Conservation (phyloP, 1,140 invertebrate genomes). For the Eriosoma lanigerum region DNA sequence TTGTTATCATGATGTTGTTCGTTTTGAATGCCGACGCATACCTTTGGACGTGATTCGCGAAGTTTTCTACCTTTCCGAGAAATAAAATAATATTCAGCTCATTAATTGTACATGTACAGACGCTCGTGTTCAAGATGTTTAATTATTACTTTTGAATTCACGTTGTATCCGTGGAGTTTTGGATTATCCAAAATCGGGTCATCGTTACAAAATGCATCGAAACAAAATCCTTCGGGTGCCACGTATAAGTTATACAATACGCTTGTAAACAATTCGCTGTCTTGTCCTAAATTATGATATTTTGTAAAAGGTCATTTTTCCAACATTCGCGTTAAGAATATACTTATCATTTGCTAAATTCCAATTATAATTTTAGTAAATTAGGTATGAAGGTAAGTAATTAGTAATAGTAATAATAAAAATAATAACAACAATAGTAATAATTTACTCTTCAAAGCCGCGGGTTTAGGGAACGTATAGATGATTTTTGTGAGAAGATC, state of each 20-base stretch:
- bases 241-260: conserved; percentile 66
- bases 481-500: too few species aligned
- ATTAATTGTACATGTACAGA: background rate
- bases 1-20: conserved; percentile 68
- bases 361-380: too few species aligned
- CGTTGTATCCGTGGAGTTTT: conserved; percentile 62
- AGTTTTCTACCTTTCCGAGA: conserved; percentile 61
- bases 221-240: conserved; percentile 73
- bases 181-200: conserved; percentile 65
- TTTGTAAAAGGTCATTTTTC: too few species aligned
- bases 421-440: too few species aligned
- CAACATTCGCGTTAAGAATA: too few species aligned
- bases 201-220: conserved; percentile 72
- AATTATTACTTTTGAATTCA: conserved; percentile 57
- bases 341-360: too few species aligned
- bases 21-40: conserved; percentile 66
- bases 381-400: too few species aligned
- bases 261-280: conserved; percentile 59
- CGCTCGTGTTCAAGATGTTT: background rate
- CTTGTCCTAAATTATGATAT: conserved; percentile 57
- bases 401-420: too few species aligned
- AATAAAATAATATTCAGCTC: conserved; percentile 24
- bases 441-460: too few species aligned
- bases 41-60: conserved; percentile 60
- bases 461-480: too few species aligned